phyloP scores from a whole-genome alignment of 2,888 invertebrate genomes.

The Melikaiella ostensackeni region DNA sequence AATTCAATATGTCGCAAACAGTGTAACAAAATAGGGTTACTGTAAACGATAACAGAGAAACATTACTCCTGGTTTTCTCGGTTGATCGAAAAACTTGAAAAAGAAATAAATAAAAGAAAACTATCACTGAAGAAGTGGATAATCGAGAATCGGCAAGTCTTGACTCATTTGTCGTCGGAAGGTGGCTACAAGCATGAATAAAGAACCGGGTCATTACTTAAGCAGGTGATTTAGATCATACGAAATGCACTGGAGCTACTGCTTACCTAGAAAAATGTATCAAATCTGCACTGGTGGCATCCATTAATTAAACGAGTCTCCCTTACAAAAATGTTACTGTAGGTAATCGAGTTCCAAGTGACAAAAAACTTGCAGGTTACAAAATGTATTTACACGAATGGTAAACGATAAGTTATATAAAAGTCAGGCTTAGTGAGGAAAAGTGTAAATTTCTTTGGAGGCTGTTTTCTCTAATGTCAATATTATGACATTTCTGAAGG shows the following conservation, averaged over 20 bases:
- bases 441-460: slow-evolving; percentile 20
- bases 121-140: too few relatives aligned
- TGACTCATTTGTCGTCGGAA: background rate
- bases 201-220: slow-evolving; percentile 55
- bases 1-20: too few relatives aligned
- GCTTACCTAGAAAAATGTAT: slow-evolving; percentile 13
- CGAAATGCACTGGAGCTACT: background rate
- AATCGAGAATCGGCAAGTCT: background rate
- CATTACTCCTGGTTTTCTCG: background rate
- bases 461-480: background rate
- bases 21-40: background rate
- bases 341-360: background rate
- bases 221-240: slow-evolving; percentile 30
- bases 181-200: slow-evolving; percentile 47
- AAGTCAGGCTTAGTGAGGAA: slow-evolving; percentile 20
- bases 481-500: background rate
- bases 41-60: background rate
- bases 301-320: slow-evolving; percentile 18
- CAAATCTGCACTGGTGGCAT: slow-evolving; percentile 6
- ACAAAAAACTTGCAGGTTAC: slow-evolving; percentile 1
- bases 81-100: background rate
- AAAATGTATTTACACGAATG: slow-evolving; percentile 32
- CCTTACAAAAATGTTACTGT: background rate
- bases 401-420: background rate
- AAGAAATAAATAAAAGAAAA: background rate